phyloP scores from a whole-genome alignment of 2,888 invertebrate genomes.

The Cyrtodaria siliqua region DNA sequence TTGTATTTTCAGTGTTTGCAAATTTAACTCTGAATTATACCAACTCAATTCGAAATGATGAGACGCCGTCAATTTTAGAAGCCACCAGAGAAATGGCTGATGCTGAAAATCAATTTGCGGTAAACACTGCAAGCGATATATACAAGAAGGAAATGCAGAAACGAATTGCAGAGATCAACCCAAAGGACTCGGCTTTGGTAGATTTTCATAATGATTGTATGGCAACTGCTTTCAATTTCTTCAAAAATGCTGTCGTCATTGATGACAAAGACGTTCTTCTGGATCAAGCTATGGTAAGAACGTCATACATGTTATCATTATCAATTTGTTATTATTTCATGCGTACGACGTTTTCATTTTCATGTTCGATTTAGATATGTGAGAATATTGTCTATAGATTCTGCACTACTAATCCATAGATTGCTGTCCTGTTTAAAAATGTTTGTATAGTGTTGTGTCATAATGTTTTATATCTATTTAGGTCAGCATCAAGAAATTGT shows the following conservation, averaged over 20 bases:
- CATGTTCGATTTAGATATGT: too few species aligned
- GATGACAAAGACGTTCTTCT: slow-evolving; percentile 9
- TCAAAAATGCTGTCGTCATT: slow-evolving; percentile 3
- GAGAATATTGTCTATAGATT: too few species aligned
- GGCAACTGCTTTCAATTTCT: neutral
- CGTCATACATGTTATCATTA: too few species aligned
- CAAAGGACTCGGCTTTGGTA: slow-evolving; percentile 1
- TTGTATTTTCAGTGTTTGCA: slow-evolving; percentile 6
- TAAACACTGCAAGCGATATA: neutral
- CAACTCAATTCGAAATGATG: neutral
- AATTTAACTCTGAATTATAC: slow-evolving; percentile 3
- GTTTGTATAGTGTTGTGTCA: too few species aligned
- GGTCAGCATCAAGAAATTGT: neutral
- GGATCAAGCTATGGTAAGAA: neutral
- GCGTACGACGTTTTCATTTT: too few species aligned
- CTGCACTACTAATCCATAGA: too few species aligned
- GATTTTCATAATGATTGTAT: slow-evolving; percentile 5
- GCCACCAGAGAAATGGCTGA: slow-evolving; percentile 1
- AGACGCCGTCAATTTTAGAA: neutral
- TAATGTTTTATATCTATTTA: too few species aligned
- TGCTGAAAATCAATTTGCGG: slow-evolving; percentile 1
- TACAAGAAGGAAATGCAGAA: slow-evolving; percentile 11
- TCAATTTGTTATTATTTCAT: too few species aligned
- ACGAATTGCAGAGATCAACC: neutral
- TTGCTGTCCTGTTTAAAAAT: too few species aligned